These are phyloP conservation scores for Hydrozoanthus tunicans DNA, from an alignment of 64 coral and sea anemone species.

Conservation along the genomic window DNA sequence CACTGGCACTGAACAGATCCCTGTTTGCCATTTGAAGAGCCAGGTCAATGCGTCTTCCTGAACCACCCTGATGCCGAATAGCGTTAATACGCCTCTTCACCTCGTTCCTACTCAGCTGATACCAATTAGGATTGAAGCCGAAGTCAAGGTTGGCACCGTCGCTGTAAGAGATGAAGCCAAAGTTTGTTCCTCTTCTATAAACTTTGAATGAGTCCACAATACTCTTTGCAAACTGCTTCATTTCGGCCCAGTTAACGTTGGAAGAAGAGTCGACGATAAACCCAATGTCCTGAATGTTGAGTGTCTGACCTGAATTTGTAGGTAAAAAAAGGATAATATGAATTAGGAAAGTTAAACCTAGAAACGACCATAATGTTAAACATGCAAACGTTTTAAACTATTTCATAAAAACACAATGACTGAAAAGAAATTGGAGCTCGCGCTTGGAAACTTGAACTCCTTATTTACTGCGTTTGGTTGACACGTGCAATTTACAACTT, in stretches of 20 bases:
- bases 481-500: too few relatives aligned
- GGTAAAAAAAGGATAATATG: background rate
- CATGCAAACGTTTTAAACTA: too few relatives aligned
- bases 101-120: constrained; percentile 21
- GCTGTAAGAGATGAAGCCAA: constrained; percentile 75
- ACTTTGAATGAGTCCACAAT: constrained; percentile 23
- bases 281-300: constrained; percentile 15
- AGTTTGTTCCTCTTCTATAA: constrained; percentile 35
- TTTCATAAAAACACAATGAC: too few relatives aligned
- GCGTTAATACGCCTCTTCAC: constrained; percentile 66
- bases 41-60: constrained; percentile 63
- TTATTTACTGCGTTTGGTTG: too few relatives aligned
- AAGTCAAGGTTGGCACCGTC: constrained; percentile 47
- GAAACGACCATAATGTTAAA: background rate
- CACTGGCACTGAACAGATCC: constrained; percentile 52
- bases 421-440: too few relatives aligned
- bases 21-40: constrained; percentile 63
- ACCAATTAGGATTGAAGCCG: constrained; percentile 45
- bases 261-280: constrained; percentile 30
- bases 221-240: constrained; percentile 41
- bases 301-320: background rate
- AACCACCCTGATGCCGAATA: constrained; percentile 59
- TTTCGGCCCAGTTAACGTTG: constrained; percentile 26
- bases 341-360: background rate
- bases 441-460: too few relatives aligned